These are phyloP conservation scores for Pogonomyrmex californicus DNA, from an alignment of 1,140 invertebrate genomes.

Conservation along the genomic window DNA sequence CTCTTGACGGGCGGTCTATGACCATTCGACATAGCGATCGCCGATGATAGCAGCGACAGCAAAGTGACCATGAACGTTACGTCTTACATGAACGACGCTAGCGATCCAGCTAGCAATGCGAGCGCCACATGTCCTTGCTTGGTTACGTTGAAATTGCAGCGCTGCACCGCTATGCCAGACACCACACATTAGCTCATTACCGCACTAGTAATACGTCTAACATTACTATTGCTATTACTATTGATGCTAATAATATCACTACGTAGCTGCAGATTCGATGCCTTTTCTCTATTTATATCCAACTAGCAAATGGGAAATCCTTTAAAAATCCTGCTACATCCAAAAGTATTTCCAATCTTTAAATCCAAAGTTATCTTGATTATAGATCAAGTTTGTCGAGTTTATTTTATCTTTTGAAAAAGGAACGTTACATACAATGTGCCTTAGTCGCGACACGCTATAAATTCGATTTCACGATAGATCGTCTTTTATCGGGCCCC, in stretches of 20 bases:
- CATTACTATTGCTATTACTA: constrained; percentile 42
- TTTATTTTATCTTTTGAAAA: not conserved
- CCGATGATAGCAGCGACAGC: not conserved
- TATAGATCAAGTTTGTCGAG: not conserved
- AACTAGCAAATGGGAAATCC: not conserved
- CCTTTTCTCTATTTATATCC: constrained; percentile 2
- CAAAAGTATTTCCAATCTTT: not conserved
- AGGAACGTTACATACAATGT: not conserved
- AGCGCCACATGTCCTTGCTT: constrained; percentile 63
- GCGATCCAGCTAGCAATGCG: constrained; percentile 9
- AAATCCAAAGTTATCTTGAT: not conserved
- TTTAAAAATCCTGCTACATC: not conserved
- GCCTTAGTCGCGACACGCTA: not conserved
- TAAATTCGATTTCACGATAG: not conserved
- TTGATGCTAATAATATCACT: constrained; percentile 33
- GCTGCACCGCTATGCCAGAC: constrained; percentile 56
- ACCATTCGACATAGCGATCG: not conserved
- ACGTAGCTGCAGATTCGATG: not conserved
- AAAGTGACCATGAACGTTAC: constrained; percentile 53
- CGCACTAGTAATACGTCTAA: constrained; percentile 43
- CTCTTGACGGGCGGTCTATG: not conserved
- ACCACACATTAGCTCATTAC: constrained; percentile 73
- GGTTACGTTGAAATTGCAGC: constrained; percentile 68
- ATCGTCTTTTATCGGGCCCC: not conserved
- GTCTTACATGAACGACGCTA: constrained; percentile 60